Evolutionary conservation across 2,888 invertebrate genomes (phyloP), one percentile per base, ranked within the genome.

Genomic region (Parnassius mnemosyne): DNA sequence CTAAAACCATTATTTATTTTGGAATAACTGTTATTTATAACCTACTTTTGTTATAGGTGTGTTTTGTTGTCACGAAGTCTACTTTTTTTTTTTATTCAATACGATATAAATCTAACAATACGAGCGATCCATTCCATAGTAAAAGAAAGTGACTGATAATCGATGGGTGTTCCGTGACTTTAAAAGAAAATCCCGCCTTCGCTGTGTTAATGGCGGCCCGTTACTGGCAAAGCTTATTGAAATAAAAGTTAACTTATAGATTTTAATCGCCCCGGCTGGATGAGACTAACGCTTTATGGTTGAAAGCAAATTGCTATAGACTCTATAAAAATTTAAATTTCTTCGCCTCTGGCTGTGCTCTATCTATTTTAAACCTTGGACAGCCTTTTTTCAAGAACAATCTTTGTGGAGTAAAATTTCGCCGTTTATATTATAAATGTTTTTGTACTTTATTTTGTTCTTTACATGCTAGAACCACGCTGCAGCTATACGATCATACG

Each of bases 171-270:
- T 54, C 3, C 42, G 25, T 41, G 46, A 52, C 9, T 58, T 54
- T 55, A 12, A 5, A 61, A 44, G 34, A 49, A 53, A 47, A 11
- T 43, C 41, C 57, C 60, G 42, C 57, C 57, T 50, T 42, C 44
- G 16, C 56, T 43, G 53, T 60, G 55, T 60, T 12, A 53, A 44
- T 55, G 25, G 47, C 47, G 60, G 56, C 47, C 52, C 49, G 12
- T 43, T 20, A 42, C 20, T 16, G 60, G 43, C 53, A 42, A 13
- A 47, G 47, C 49, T 53, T 51, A 60, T 57, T 60, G 63, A 64
- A 60, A 58, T 25, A 44, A 51, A 53, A 50, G 51, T 52, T 20
- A 58, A 34, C 50, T 56, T 47, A 20, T 50, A 59, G 13, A 43
- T 49, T 49, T 13, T 49, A 49, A 13, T 53, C 43, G 9, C 44